Evolutionary conservation across 2,888 invertebrate genomes (phyloP), one percentile per base, ranked within the genome.

Genomic region (Nemotelus nigrinus): DNA sequence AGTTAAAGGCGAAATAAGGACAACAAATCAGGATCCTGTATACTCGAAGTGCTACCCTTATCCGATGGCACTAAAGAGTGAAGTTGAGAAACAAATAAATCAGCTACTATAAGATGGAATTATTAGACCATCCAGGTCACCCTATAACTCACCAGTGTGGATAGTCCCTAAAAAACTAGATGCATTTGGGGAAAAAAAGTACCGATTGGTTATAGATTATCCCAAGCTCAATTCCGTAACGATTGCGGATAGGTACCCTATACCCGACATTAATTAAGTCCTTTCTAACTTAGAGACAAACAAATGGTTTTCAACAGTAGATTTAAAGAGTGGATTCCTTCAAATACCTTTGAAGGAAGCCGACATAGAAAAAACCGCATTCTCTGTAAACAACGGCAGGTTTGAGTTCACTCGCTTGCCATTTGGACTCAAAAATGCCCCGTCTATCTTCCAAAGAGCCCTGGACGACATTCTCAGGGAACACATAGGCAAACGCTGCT

Each of bases 121-220:
- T n/a, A 75, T 75, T 44, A 10, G 60, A 39, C 63, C 60, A 4
- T 75, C 75, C 4, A 75, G 48, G n/a, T 63, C 63, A 2, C 75
- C 60, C 2, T 63, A 75, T 44, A 63, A 75, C 50, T 55, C 55
- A 3, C 71, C 71, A 6, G 55, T 71, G 2, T 75, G 64, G 63
- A 75, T 63, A 45, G 50, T 75, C 3, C 75, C 63, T 1, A 75
- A 75, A 60, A 75, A 76, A 47, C 8, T 41, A 25, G 63, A 60
- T n/a, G 48, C 50, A 60, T 74, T 63, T 6, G 75, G 64, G 3
- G 75, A 75, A 75, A 75, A 63, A 50, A 74, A 75, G 41, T 75
- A 64, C 41, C 57, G 75, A 53, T 10, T 65, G 53, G 65, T 64
- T 5, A 55, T 76, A 3, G 76, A 65, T 39, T 76, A 76, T 44